Conservation (phyloP, 2,797 vertebrate species). For the Rhinophrynus dorsalis region DNA sequence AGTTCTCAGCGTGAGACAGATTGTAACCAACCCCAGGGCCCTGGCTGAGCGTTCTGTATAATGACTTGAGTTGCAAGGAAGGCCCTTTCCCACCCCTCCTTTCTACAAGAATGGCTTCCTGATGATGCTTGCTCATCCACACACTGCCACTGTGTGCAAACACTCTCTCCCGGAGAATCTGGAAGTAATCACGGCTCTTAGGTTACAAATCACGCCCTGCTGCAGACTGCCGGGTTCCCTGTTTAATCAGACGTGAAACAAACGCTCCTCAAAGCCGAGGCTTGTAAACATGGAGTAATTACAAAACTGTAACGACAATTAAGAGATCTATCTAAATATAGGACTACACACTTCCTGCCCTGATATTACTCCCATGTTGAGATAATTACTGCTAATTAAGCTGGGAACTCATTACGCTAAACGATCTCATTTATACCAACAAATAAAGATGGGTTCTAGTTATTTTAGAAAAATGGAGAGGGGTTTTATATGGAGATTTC, state of each 20-base stretch:
- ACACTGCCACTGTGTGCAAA: constrained; percentile 19
- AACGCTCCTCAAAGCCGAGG: constrained; percentile 72
- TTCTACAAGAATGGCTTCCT: constrained; percentile 53
- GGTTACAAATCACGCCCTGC: constrained; percentile 57
- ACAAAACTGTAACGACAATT: constrained; percentile 86
- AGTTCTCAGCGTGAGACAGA: constrained; percentile 10
- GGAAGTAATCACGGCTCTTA: constrained; percentile 35
- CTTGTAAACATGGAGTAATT: constrained; percentile 89
- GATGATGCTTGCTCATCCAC: constrained; percentile 34
- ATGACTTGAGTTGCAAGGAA: neutral
- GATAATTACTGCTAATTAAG: constrained; percentile 96
- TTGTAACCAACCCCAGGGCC: constrained; percentile 4
- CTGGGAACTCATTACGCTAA: constrained; percentile 89
- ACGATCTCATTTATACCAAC: constrained; percentile 88
- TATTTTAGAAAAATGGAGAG: constrained; percentile 45
- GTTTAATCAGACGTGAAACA: constrained; percentile 82
- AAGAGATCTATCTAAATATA: constrained; percentile 82
- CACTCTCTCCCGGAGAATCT: constrained; percentile 15
- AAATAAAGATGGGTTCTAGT: constrained; percentile 75
- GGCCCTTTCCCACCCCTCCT: constrained; percentile 35
- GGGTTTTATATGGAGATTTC: constrained; percentile 3
- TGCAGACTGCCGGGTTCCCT: constrained; percentile 73
- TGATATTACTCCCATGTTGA: constrained; percentile 93
- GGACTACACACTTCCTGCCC: constrained; percentile 80
- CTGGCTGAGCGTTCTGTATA: neutral